A percentile compares a stretch with the other conserved stretches of the same genome.
These are phyloP conservation scores for Craterocephalus amniculus DNA, from an alignment of 2,797 vertebrate species.

Conservation along the genomic window DNA sequence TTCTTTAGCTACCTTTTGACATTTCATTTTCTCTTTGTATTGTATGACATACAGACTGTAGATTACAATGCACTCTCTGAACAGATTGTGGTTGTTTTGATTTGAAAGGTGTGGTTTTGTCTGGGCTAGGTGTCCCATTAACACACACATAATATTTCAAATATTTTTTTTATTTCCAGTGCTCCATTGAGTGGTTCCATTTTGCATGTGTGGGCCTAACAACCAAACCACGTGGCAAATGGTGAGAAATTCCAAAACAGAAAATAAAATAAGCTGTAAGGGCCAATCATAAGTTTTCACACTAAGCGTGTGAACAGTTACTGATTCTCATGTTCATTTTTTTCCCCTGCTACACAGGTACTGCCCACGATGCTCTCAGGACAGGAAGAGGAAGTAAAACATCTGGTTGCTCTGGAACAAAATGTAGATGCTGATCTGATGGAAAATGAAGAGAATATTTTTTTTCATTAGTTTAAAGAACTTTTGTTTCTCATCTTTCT, in stretches of 20 bases:
- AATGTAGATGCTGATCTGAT: conserved; percentile 43
- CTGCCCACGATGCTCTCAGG: conserved; percentile 84
- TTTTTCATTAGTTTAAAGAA: conserved; percentile 69
- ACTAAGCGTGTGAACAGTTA: not conserved
- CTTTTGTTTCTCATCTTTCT: conserved; percentile 71
- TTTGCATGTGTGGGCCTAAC: conserved; percentile 97
- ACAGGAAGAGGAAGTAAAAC: conserved; percentile 81
- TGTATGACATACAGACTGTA: not conserved
- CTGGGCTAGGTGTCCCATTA: conserved; percentile 9
- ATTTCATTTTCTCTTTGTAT: not conserved
- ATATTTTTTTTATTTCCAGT: conserved; percentile 78
- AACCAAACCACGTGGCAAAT: conserved; percentile 98
- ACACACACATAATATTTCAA: not conserved
- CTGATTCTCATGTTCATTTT: not conserved
- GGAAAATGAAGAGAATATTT: conserved; percentile 68
- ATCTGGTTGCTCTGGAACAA: conserved; percentile 52
- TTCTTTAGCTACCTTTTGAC: not conserved
- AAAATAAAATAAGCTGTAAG: not conserved
- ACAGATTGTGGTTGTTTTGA: not conserved
- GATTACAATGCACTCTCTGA: not conserved
- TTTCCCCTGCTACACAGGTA: conserved; percentile 70
- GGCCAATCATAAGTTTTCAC: not conserved
- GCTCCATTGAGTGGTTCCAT: conserved; percentile 99
- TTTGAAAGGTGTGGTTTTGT: conserved; percentile 19
- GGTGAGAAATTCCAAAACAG: conserved; percentile 82